Percentiles rank a stretch among this genome's conserved stretches.
phyloP scores from a whole-genome alignment of 2,797 vertebrate species.

The Lacerta viridis region DNA sequence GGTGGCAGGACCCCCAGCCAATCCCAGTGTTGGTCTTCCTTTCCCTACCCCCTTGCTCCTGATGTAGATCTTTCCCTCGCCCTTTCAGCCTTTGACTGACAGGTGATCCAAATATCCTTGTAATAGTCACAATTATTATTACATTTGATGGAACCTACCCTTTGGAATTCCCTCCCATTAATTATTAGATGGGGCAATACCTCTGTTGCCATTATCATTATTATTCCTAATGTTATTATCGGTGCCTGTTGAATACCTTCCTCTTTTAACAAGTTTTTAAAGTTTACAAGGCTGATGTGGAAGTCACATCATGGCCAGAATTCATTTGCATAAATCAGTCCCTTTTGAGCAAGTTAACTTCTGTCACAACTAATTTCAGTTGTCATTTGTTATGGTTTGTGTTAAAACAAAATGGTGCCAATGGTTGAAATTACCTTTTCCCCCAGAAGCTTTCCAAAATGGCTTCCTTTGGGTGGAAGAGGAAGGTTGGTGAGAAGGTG shows the following conservation, averaged over 20 bases:
- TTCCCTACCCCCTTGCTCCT: too few species aligned
- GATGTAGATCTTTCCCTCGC: too few species aligned
- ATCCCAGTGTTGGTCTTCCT: too few species aligned
- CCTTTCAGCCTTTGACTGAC: background rate
- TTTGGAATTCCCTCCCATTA: too few species aligned
- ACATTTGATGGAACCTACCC: background rate
- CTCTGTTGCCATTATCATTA: too few species aligned
- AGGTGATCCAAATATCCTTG: background rate
- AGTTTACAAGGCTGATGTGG: too few species aligned
- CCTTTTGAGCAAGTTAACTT: background rate
- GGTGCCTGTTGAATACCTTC: too few species aligned
- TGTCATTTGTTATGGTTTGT: background rate
- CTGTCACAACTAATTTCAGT: background rate
- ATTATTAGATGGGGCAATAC: too few species aligned
- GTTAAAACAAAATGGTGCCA: background rate
- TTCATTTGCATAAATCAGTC: background rate
- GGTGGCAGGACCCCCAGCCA: too few species aligned
- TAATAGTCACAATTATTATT: background rate
- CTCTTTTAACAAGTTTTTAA: too few species aligned
- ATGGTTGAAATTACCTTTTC: background rate
- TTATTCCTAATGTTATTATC: too few species aligned
- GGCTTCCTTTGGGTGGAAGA: conserved; percentile 98
- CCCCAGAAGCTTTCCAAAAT: conserved; percentile 77
- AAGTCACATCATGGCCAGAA: background rate
- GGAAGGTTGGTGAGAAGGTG: conserved; percentile 93